phyloP scores from a whole-genome alignment of 2,113 vertebrate species.

The Cololabis saira region DNA sequence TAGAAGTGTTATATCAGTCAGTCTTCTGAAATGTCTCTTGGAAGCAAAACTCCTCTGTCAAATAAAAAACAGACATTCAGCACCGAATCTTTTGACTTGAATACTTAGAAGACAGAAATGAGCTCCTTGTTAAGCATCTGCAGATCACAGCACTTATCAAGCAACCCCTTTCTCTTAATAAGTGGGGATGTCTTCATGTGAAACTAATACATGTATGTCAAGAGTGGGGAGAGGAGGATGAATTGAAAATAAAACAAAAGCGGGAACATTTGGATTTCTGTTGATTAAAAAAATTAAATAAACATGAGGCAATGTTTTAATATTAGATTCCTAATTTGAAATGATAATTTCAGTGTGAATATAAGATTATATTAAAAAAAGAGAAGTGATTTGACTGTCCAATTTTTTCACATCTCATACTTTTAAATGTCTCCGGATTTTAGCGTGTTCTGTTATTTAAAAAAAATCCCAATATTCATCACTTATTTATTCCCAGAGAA shows the following conservation, averaged over 20 bases:
- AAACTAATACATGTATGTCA: background rate
- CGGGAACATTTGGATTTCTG: background rate
- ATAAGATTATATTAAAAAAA: background rate
- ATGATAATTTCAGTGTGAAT: background rate
- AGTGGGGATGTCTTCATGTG: background rate
- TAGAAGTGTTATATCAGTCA: slow-evolving; percentile 50
- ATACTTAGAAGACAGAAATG: slow-evolving; percentile 6
- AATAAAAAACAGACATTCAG: slow-evolving; percentile 21
- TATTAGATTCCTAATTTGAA: background rate
- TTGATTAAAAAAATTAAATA: background rate
- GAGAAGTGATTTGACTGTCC: background rate
- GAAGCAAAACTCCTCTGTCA: slow-evolving; percentile 34
- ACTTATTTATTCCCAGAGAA: slow-evolving; percentile 19
- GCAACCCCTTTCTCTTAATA: background rate
- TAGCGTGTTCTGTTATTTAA: slow-evolving; percentile 17
- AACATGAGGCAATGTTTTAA: too few relatives aligned
- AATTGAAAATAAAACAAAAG: background rate
- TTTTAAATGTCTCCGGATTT: slow-evolving; percentile 21
- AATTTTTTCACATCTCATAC: slow-evolving; percentile 2
- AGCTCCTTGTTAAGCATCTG: background rate
- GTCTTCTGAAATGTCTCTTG: slow-evolving; percentile 34
- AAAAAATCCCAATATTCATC: slow-evolving; percentile 14
- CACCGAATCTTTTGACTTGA: background rate
- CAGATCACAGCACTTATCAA: background rate
- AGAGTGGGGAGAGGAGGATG: background rate